phyloP scores from a whole-genome alignment of 1,140 invertebrate genomes.

The Meloidogyne floridensis region DNA sequence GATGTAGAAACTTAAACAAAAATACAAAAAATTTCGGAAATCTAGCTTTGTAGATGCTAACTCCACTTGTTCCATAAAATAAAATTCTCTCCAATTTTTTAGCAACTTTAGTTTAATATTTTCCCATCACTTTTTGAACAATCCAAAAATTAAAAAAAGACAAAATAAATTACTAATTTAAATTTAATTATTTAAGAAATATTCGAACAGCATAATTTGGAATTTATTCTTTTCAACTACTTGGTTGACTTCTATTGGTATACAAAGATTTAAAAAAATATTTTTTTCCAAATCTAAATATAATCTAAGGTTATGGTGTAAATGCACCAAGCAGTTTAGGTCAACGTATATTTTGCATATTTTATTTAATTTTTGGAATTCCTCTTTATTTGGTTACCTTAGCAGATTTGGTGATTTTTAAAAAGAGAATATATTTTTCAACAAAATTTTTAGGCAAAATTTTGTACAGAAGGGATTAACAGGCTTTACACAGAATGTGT shows the following conservation, averaged over 20 bases:
- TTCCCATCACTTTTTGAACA: too few species aligned
- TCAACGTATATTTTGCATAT: conserved; percentile 61
- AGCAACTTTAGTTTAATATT: too few species aligned
- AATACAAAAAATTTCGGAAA: too few species aligned
- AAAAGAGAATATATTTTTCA: too few species aligned
- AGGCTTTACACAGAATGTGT: conserved; percentile 61
- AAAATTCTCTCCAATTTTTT: too few species aligned
- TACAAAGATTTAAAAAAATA: background rate
- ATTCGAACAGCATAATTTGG: conserved; percentile 54
- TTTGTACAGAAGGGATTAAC: conserved; percentile 63
- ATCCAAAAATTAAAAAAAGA: too few species aligned
- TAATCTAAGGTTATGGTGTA: conserved; percentile 52
- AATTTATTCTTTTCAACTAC: conserved; percentile 63
- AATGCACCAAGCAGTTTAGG: conserved; percentile 57
- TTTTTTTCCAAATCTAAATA: background rate
- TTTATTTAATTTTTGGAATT: conserved; percentile 61
- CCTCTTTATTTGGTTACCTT: conserved; percentile 63
- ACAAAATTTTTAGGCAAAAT: conserved; percentile 54
- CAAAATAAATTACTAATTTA: background rate
- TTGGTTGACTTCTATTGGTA: conserved; percentile 57
- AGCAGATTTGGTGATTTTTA: conserved; percentile 63
- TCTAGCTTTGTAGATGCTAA: too few species aligned
- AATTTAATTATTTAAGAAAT: conserved; percentile 22
- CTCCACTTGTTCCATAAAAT: too few species aligned
- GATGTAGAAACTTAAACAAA: too few species aligned